These are phyloP conservation scores for Rhopilema esculentum DNA, from an alignment of 30 jellyfish, hydroid and myxozoan genomes.

Conservation along the genomic window DNA sequence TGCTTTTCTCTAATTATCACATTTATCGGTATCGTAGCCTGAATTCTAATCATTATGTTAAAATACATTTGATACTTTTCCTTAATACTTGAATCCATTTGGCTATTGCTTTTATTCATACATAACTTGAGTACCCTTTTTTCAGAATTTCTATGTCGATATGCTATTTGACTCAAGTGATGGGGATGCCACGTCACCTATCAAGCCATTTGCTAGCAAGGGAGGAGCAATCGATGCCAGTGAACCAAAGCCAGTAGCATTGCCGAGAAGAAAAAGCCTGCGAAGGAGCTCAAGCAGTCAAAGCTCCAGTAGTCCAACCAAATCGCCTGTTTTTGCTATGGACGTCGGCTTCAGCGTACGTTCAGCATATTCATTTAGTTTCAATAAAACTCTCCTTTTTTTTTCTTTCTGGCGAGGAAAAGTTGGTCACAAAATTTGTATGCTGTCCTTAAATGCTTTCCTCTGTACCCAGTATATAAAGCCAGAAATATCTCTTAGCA, in stretches of 20 bases:
- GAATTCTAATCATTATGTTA: too few species aligned
- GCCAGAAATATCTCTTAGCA: too few species aligned
- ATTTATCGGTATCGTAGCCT: too few species aligned
- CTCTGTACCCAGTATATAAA: too few species aligned
- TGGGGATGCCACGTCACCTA: conserved; percentile 74
- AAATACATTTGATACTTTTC: too few species aligned
- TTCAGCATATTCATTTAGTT: neutral
- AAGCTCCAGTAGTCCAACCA: conserved; percentile 28
- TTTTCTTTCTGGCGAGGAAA: too few species aligned
- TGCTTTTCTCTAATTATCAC: too few species aligned
- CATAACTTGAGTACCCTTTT: neutral
- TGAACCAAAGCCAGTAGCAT: conserved; percentile 45
- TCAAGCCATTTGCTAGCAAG: conserved; percentile 42
- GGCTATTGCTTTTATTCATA: neutral
- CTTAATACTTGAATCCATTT: too few species aligned
- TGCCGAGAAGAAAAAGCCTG: conserved; percentile 60
- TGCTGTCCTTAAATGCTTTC: too few species aligned
- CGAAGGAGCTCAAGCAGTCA: conserved; percentile 41
- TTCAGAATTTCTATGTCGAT: conserved; percentile 65
- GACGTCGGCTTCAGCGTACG: conserved; percentile 2
- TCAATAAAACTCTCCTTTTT: too few species aligned
- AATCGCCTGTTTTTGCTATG: conserved; percentile 21
- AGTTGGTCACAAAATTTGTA: too few species aligned
- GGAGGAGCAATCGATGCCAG: neutral
- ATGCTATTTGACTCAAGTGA: conserved; percentile 47